phyloP scores from a whole-genome alignment of 2,113 vertebrate genomes.

The Ursus arctos region DNA sequence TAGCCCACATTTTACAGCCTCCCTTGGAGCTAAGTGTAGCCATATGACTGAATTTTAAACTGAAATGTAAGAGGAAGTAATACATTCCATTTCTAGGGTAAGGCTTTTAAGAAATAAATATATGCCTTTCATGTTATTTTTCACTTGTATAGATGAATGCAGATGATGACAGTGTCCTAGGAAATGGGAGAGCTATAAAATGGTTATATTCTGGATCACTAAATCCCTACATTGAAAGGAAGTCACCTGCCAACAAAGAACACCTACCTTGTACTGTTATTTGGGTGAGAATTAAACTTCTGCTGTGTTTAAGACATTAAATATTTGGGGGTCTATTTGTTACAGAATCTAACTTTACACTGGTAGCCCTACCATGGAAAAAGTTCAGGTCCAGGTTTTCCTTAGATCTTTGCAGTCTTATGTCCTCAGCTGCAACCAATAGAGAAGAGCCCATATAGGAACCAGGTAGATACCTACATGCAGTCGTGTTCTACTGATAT shows the following conservation, averaged over 20 bases:
- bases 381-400: background rate
- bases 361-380: background rate
- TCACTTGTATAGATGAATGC: background rate
- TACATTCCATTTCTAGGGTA: background rate
- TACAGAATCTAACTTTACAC: background rate
- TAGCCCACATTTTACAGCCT: constrained; percentile 10
- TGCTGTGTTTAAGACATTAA: background rate
- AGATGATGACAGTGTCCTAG: background rate
- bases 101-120: constrained; percentile 30
- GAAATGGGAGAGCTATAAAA: background rate
- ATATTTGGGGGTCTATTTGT: background rate
- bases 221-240: background rate
- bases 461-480: background rate
- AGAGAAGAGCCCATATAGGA: background rate
- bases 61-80: background rate
- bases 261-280: background rate
- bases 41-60: background rate
- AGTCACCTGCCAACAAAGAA: background rate
- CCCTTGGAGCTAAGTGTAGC: background rate
- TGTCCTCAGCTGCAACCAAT: background rate
- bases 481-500: background rate
- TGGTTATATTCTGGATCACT: background rate
- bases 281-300: constrained; percentile 30
- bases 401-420: background rate
- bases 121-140: background rate